Evolutionary conservation across 2,113 vertebrate species (phyloP).

Genomic region (Mormyrus lacerda): DNA sequence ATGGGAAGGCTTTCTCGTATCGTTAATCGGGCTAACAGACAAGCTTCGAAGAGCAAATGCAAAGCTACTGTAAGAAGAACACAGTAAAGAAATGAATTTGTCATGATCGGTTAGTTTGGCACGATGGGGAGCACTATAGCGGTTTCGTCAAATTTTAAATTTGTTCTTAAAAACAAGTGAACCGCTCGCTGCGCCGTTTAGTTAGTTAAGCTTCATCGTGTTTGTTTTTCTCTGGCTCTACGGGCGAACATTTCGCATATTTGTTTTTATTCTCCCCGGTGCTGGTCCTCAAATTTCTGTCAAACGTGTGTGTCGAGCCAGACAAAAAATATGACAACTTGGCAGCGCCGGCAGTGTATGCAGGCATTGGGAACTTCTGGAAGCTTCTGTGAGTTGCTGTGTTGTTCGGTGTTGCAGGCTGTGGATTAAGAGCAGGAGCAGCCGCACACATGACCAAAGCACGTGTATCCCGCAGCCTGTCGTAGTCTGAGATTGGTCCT

Average conservation of each 20-base stretch:
- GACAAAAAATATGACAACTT: not conserved
- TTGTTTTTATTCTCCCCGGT: not conserved
- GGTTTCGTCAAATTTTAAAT: not conserved
- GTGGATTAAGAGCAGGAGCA: not conserved
- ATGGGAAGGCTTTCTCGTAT: not conserved
- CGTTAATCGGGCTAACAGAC: not conserved
- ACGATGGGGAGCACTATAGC: not conserved
- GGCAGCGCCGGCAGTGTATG: not conserved
- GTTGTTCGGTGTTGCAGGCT: not conserved
- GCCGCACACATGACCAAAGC: not conserved
- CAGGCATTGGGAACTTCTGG: not conserved
- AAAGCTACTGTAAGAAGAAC: not conserved
- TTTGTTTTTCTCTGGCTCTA: not conserved
- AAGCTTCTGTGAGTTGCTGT: not conserved
- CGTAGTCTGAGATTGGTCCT: not conserved
- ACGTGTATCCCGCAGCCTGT: not conserved
- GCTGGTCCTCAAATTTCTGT: not conserved
- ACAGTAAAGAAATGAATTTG: not conserved
- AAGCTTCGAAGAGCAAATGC: not conserved
- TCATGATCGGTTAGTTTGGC: not conserved
- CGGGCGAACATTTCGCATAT: not conserved
- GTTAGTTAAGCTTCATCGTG: not conserved
- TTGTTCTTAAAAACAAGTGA: not conserved
- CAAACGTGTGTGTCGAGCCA: not conserved
- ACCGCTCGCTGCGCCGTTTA: not conserved